Evolutionary conservation across 2,797 vertebrate species (phyloP).

Genomic region (Argyrosomus regius): DNA sequence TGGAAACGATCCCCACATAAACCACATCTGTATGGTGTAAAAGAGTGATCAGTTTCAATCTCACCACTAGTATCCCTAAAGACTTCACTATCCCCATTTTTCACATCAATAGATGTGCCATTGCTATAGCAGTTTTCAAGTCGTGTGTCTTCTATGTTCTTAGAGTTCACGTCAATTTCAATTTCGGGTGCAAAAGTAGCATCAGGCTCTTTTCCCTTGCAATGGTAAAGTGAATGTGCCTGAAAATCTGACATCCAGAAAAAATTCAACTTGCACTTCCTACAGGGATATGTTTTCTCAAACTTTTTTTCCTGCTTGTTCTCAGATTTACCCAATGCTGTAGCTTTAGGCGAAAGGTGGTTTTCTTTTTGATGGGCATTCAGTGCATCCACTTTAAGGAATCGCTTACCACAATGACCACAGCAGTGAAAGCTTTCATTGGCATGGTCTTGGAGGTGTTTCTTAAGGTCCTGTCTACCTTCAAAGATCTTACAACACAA

Average conservation of each 20-base stretch:
- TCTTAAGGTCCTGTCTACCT: conserved; percentile 79
- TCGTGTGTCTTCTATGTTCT: conserved; percentile 50
- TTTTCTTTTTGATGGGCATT: conserved; percentile 83
- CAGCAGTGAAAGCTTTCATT: conserved; percentile 85
- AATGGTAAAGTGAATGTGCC: conserved; percentile 77
- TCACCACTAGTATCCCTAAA: conserved; percentile 36
- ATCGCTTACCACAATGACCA: conserved; percentile 85
- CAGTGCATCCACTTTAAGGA: conserved; percentile 83
- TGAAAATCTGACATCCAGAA: conserved; percentile 90
- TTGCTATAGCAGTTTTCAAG: conserved; percentile 68
- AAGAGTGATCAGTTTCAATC: conserved; percentile 50
- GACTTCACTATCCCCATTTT: conserved; percentile 54
- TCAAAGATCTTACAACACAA: conserved; percentile 86
- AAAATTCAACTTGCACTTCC: conserved; percentile 84
- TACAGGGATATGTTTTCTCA: conserved; percentile 85
- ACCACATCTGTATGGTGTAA: conserved; percentile 84
- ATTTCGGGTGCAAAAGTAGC: conserved; percentile 54
- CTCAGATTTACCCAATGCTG: conserved; percentile 56
- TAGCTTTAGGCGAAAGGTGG: conserved; percentile 64
- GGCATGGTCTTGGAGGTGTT: conserved; percentile 83
- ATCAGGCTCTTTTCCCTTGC: conserved; percentile 72
- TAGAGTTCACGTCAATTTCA: conserved; percentile 60
- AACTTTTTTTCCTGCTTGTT: conserved; percentile 75
- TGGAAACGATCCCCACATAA: conserved; percentile 86
- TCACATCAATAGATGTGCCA: conserved; percentile 60